These are phyloP conservation scores for Pseudomyrmex pallidus DNA, from an alignment of 1,140 invertebrate genomes.

Conservation along the genomic window DNA sequence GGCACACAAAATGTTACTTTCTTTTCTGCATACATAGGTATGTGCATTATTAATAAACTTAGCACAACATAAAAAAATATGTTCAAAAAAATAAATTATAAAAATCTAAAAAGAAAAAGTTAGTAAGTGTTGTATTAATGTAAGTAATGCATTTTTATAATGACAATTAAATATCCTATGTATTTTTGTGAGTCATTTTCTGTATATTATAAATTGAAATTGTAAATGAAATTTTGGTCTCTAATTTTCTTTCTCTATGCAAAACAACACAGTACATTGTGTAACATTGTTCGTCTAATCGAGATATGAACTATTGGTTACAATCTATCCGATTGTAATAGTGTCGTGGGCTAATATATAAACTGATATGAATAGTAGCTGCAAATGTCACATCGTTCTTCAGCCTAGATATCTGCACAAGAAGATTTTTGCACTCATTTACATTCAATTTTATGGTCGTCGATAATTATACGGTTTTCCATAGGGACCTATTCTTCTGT, in stretches of 20 bases:
- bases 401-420: neutral
- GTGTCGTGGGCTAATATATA: neutral
- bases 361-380: conserved; percentile 9
- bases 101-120: too few species aligned
- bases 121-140: too few species aligned
- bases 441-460: conserved; percentile 70
- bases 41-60: too few species aligned
- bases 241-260: neutral
- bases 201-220: conserved; percentile 14
- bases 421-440: neutral
- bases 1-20: too few species aligned
- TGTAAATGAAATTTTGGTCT: conserved; percentile 2
- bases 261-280: neutral
- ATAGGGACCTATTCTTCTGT: conserved; percentile 85
- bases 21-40: too few species aligned
- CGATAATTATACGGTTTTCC: conserved; percentile 83
- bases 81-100: too few species aligned
- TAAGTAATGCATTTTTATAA: too few species aligned
- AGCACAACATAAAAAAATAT: too few species aligned
- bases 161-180: too few species aligned
- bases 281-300: neutral
- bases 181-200: too few species aligned
- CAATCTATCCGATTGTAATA: neutral
- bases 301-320: neutral
- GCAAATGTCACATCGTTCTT: neutral